phyloP scores from a whole-genome alignment of 2,888 invertebrate genomes.

The Holacanthella duospinosa region DNA sequence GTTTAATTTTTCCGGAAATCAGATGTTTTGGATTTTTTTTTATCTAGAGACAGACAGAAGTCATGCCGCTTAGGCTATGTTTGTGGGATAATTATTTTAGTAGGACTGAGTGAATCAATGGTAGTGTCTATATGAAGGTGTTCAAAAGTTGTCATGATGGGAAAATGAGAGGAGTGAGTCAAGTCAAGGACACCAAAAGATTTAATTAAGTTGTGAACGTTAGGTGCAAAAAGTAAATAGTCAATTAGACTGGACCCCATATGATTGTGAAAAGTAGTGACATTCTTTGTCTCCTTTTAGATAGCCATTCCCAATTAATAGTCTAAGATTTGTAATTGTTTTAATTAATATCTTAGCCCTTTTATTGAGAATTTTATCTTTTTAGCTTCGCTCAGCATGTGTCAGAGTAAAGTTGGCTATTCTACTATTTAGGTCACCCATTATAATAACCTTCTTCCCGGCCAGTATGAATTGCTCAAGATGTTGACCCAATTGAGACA shows the following conservation, averaged over 20 bases:
- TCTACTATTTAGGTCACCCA: background rate
- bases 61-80: too few relatives aligned
- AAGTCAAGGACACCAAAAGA: background rate
- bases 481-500: too few relatives aligned
- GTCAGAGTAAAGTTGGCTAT: too few relatives aligned
- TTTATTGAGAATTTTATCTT: background rate
- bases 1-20: too few relatives aligned
- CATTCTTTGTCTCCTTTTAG: background rate
- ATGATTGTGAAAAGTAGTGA: background rate
- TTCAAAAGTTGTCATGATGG: background rate
- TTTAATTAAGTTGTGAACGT: background rate
- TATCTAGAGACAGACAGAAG: too few relatives aligned
- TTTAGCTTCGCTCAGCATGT: background rate
- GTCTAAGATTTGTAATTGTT: background rate
- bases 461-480: too few relatives aligned
- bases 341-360: background rate
- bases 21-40: too few relatives aligned
- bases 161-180: background rate
- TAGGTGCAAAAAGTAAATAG: background rate
- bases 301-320: background rate
- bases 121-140: too few relatives aligned
- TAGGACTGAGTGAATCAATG: too few relatives aligned
- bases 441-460: background rate
- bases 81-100: too few relatives aligned
- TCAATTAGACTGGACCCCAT: background rate